Evolutionary conservation across 2,797 vertebrate genomes (phyloP), one percentile per base, ranked within the genome.

Genomic region (Argyrosomus regius): DNA sequence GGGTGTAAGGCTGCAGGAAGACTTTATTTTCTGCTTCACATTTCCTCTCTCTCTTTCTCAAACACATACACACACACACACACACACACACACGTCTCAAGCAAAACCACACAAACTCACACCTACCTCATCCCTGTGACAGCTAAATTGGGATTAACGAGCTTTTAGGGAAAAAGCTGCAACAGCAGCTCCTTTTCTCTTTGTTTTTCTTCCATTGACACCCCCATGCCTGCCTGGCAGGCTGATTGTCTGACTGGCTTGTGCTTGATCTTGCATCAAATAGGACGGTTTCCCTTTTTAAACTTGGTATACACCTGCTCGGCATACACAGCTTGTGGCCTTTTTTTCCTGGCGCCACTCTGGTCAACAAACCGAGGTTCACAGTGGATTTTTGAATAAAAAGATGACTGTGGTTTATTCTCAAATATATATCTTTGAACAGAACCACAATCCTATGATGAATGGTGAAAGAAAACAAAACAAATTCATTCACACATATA

Each of bases 131-230:
- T 89, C 84, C 80, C 69, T 77, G 78, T 86, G 86, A 92, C 90
- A 88, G 87, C 78, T 88, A 93, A 92, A 93, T 88, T 91, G 87
- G 90, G 84, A 93, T 92, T 88, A 92, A 93, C 83, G 10, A 92
- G 90, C 78, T 91, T 92, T 92, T 88, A 91, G 82, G 79, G 80
- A 77, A 91, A 39, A 92, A 87, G 77, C 75, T 86, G 79, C 75
- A 84, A 78, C 75, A 85, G 81, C 85, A 80, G 85, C 80, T 89
- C 77, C 62, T 73, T 86, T 88, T 84, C 77, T 82, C 71, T 91
- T 89, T 87, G 85, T 85, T 92, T 90, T 83, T 48, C 88, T 78
- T 87, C 80, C 82, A 81, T 9, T 65, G 86, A 87, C 87, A 87
- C 86, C 81, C 78, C 63, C 78, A 48, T 86, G 68, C 69, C 41